These are phyloP conservation scores for Drosophila anomalata DNA, from an alignment of 2,888 invertebrate species.

Conservation along the genomic window DNA sequence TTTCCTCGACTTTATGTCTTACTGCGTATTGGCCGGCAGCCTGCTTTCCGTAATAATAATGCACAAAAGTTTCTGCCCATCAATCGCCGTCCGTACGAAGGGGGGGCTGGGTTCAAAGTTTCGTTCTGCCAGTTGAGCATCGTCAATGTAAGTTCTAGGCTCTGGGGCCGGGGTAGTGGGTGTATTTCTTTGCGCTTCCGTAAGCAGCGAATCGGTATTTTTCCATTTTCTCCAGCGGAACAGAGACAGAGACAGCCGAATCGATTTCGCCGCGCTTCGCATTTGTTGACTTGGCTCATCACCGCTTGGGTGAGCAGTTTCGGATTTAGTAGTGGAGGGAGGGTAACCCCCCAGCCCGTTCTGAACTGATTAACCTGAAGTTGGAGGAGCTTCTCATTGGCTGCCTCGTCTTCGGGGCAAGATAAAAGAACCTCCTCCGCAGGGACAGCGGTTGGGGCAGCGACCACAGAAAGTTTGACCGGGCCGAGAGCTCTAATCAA, in stretches of 20 bases:
- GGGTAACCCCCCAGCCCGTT: conserved; percentile 24
- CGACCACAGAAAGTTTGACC: conserved; percentile 46
- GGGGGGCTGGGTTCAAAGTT: conserved; percentile 46
- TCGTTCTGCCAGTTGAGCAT: conserved; percentile 63
- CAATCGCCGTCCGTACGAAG: conserved; percentile 6
- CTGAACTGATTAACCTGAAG: conserved; percentile 58
- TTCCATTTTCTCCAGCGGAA: conserved; percentile 22
- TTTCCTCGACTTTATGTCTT: conserved; percentile 47
- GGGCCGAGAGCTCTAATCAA: conserved; percentile 71
- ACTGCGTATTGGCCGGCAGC: conserved; percentile 60
- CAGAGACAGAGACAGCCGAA: conserved; percentile 37
- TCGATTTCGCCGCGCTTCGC: conserved; percentile 71
- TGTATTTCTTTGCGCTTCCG: conserved; percentile 77
- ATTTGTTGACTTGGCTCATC: conserved; percentile 55
- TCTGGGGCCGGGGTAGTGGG: conserved; percentile 46
- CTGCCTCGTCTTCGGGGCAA: conserved; percentile 10
- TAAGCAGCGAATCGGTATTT: conserved; percentile 62
- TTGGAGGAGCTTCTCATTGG: conserved; percentile 58
- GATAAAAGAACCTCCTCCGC: background rate
- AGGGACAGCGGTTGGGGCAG: background rate
- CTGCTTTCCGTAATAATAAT: conserved; percentile 41
- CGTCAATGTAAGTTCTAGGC: conserved; percentile 30
- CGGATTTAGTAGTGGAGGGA: conserved; percentile 35
- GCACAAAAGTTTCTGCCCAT: conserved; percentile 34
- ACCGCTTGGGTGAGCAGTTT: conserved; percentile 43